Percentiles rank a stretch among this genome's conserved stretches.
phyloP scores from a whole-genome alignment of 2,113 vertebrate genomes.

The Tetraodon nigroviridis region DNA sequence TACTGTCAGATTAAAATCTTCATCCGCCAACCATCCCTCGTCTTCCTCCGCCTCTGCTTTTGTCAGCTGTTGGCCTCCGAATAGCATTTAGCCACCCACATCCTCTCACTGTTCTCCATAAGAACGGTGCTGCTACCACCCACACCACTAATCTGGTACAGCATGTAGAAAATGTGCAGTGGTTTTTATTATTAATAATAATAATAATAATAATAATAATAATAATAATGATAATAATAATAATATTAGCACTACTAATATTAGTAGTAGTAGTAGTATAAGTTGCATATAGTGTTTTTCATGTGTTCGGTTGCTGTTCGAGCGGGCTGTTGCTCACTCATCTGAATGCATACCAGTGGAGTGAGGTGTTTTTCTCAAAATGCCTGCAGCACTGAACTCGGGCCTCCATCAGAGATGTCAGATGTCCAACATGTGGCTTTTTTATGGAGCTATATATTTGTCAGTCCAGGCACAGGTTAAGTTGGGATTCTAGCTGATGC shows the following conservation, averaged over 20 bases:
- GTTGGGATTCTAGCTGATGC: conserved; percentile 7
- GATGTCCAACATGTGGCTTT: conserved; percentile 40
- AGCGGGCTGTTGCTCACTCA: conserved; percentile 5
- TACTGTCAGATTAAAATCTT: conserved; percentile 36
- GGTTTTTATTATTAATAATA: not conserved
- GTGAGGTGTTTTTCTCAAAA: conserved; percentile 42
- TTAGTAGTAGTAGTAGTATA: not conserved
- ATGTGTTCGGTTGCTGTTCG: conserved; percentile 6
- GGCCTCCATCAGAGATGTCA: conserved; percentile 31
- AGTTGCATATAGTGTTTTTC: not conserved
- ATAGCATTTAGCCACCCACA: conserved; percentile 58
- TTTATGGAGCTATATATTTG: conserved; percentile 42
- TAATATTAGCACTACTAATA: too few species aligned
- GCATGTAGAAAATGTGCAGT: conserved; percentile 24
- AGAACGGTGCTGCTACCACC: conserved; percentile 45
- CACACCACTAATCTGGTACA: conserved; percentile 48
- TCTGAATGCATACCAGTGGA: conserved; percentile 45
- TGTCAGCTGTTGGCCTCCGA: conserved; percentile 40
- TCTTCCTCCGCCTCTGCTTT: conserved; percentile 67
- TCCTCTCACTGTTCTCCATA: conserved; percentile 39
- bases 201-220: too few species aligned
- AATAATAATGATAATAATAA: not conserved
- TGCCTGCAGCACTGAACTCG: conserved; percentile 35
- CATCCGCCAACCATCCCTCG: conserved; percentile 56
- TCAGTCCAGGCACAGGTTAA: not conserved